Conservation (phyloP, 2,888 invertebrate species). For the Euclidia mi region DNA sequence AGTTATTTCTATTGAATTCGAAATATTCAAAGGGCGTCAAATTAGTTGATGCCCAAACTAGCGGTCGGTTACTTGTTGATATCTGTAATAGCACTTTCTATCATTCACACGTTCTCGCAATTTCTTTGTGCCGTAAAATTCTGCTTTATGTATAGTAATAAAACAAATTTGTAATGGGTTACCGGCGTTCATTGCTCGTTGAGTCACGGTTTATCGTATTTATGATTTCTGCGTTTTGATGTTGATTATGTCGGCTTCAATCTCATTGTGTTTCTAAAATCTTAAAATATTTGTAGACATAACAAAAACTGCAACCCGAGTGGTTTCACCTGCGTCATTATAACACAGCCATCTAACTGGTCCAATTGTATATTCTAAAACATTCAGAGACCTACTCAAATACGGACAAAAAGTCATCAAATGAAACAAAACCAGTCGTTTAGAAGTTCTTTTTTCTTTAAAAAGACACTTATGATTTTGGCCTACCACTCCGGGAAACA, state of each 20-base stretch:
- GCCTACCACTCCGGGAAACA: no score
- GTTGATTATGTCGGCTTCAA: constrained; percentile 28
- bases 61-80: constrained; percentile 57
- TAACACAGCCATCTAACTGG: no score
- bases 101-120: constrained; percentile 63
- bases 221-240: constrained; percentile 42
- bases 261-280: constrained; percentile 18
- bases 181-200: constrained; percentile 51
- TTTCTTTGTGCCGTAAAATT: constrained; percentile 66
- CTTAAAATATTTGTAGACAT: no score
- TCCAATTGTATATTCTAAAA: no score
- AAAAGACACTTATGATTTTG: no score
- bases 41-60: constrained; percentile 70
- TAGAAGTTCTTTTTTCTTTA: no score
- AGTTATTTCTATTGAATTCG: constrained; percentile 66
- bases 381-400: no score
- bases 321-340: no score
- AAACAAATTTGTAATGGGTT: constrained; percentile 59
- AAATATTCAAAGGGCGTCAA: constrained; percentile 77
- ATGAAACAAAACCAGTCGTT: no score
- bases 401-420: no score
- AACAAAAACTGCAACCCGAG: no score
- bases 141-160: constrained; percentile 52
- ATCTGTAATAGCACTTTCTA: constrained; percentile 66
- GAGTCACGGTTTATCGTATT: constrained; percentile 53